Conservation (phyloP, 2,797 vertebrate genomes). For the Danio kyathit region DNA sequence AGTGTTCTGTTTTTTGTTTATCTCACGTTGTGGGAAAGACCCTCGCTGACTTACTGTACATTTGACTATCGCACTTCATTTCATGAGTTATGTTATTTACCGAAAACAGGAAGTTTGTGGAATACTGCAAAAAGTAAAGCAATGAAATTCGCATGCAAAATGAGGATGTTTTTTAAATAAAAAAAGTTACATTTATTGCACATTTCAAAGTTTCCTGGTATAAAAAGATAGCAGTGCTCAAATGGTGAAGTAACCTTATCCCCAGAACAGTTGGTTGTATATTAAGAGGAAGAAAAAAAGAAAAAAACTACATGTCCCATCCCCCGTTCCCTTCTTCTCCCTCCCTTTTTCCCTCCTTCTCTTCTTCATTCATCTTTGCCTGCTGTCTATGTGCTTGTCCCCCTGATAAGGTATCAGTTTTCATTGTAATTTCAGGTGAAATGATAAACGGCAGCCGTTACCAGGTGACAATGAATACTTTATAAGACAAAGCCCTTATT, state of each 20-base stretch:
- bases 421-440: constrained; percentile 90
- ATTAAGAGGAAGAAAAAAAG: constrained; percentile 54
- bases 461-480: constrained; percentile 91
- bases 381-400: constrained; percentile 69
- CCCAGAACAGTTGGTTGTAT: constrained; percentile 64
- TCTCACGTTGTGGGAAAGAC: constrained; percentile 27
- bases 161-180: neutral
- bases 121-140: constrained; percentile 19
- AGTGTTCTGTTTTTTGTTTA: constrained; percentile 38
- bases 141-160: constrained; percentile 32
- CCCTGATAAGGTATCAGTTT: constrained; percentile 87
- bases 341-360: constrained; percentile 44
- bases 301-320: constrained; percentile 49
- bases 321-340: constrained; percentile 66
- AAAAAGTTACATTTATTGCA: constrained; percentile 1
- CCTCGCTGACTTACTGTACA: neutral
- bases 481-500: constrained; percentile 90
- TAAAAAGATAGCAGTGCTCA: constrained; percentile 47
- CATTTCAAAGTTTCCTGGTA: constrained; percentile 8
- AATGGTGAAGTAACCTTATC: constrained; percentile 61
- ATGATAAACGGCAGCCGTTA: constrained; percentile 87
- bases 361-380: constrained; percentile 53
- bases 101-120: constrained; percentile 41
- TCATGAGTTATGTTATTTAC: constrained; percentile 38
- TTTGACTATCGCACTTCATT: constrained; percentile 18